Evolutionary conservation across 2,797 vertebrate genomes (phyloP).

Genomic region (Microctenopoma lineatum): DNA sequence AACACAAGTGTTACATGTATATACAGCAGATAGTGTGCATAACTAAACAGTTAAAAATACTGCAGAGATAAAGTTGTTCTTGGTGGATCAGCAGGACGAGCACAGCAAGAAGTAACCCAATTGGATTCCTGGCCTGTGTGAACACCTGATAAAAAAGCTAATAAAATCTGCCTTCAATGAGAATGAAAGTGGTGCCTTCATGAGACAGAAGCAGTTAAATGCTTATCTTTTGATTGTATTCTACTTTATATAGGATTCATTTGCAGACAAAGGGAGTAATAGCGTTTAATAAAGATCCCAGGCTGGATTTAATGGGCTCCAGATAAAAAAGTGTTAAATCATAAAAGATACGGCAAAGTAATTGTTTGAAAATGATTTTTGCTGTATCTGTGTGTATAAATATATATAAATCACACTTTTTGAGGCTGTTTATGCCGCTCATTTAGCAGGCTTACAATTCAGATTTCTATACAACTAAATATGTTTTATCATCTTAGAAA

Average conservation of each 20-base stretch:
- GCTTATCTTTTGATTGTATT: neutral
- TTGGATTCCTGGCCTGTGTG: constrained; percentile 13
- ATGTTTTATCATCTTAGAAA: too few species aligned
- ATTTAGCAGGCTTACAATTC: too few species aligned
- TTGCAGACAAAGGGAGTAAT: neutral
- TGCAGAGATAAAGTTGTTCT: constrained; percentile 2
- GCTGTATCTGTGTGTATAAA: too few species aligned
- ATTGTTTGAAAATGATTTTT: too few species aligned
- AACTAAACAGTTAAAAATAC: constrained; percentile 19
- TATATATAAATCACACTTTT: too few species aligned
- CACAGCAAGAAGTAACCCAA: constrained; percentile 14
- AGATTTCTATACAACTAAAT: too few species aligned
- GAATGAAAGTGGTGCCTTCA: constrained; percentile 1
- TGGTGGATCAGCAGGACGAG: neutral
- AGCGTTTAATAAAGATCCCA: neutral
- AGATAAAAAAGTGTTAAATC: neutral
- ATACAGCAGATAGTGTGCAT: neutral
- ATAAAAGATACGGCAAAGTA: too few species aligned
- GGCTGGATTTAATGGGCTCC: neutral
- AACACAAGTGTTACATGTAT: constrained; percentile 4
- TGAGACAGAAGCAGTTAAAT: neutral
- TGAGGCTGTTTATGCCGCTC: too few species aligned
- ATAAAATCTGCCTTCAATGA: neutral
- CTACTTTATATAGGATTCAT: neutral
- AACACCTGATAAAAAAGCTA: constrained; percentile 21